These are phyloP conservation scores for Colinus virginianus DNA, from an alignment of 2,113 vertebrate genomes.

Conservation along the genomic window DNA sequence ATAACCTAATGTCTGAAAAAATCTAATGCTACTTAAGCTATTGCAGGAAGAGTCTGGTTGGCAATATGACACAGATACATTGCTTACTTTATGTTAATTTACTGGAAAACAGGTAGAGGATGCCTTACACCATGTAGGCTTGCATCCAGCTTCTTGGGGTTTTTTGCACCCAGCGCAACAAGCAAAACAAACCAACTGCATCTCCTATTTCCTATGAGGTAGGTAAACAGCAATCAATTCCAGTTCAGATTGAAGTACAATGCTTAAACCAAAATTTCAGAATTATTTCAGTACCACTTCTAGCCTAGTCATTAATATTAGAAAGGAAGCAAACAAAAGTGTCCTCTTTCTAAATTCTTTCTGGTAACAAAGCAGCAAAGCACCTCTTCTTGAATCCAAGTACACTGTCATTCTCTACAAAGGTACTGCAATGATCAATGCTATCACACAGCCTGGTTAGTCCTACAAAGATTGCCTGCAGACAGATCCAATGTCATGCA, in stretches of 20 bases:
- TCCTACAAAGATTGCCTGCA: background rate
- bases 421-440: background rate
- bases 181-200: background rate
- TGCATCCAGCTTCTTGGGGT: background rate
- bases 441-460: background rate
- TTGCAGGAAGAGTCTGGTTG: background rate
- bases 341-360: background rate
- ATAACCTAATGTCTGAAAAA: background rate
- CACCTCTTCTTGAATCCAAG: background rate
- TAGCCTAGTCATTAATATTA: background rate
- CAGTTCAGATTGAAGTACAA: background rate
- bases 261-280: background rate
- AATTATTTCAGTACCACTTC: background rate
- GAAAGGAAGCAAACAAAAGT: background rate
- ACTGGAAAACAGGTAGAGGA: background rate
- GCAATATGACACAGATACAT: background rate
- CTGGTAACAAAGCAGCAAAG: background rate
- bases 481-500: background rate
- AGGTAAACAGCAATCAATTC: background rate
- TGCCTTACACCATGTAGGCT: background rate
- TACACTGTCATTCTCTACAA: background rate
- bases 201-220: background rate
- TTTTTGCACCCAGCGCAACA: background rate
- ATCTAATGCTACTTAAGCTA: background rate
- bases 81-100: background rate